phyloP scores from a whole-genome alignment of 2,888 invertebrate species.

The Osmoderma eremita region DNA sequence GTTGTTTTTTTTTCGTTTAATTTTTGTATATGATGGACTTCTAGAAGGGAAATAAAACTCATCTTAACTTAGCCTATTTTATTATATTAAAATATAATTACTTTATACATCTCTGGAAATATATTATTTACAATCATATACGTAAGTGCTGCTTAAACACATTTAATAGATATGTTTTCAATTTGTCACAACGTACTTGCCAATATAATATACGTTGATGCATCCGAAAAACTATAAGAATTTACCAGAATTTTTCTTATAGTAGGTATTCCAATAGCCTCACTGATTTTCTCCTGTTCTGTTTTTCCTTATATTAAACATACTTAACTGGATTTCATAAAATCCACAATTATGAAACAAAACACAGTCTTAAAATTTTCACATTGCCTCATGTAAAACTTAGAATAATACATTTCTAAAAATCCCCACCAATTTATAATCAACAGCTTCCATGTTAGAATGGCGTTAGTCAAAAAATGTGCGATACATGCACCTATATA shows the following conservation, averaged over 20 bases:
- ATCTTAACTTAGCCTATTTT: conserved; percentile 47
- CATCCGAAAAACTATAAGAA: conserved; percentile 12
- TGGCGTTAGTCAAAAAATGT: conserved; percentile 25
- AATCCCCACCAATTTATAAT: conserved; percentile 53
- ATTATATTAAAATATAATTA: conserved; percentile 60
- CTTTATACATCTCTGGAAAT: conserved; percentile 59
- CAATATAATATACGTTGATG: neutral
- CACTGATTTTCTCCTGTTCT: conserved; percentile 45
- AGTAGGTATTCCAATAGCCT: conserved; percentile 55
- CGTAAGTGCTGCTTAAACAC: conserved; percentile 53
- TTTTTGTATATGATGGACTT: neutral
- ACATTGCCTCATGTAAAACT: conserved; percentile 42
- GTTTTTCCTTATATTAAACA: conserved; percentile 54
- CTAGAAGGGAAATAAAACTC: conserved; percentile 1
- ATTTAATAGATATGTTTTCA: conserved; percentile 17
- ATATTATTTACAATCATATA: conserved; percentile 60
- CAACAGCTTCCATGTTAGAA: conserved; percentile 44
- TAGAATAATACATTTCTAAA: conserved; percentile 34
- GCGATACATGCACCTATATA: conserved; percentile 32
- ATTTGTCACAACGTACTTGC: conserved; percentile 10
- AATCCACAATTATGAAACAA: conserved; percentile 37
- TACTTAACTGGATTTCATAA: conserved; percentile 48
- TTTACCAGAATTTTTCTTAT: neutral
- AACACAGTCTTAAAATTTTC: conserved; percentile 55
- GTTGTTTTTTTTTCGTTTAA: too few relatives aligned